Evolutionary conservation across 2,113 vertebrate species (phyloP).

Genomic region (Podarcis muralis): DNA sequence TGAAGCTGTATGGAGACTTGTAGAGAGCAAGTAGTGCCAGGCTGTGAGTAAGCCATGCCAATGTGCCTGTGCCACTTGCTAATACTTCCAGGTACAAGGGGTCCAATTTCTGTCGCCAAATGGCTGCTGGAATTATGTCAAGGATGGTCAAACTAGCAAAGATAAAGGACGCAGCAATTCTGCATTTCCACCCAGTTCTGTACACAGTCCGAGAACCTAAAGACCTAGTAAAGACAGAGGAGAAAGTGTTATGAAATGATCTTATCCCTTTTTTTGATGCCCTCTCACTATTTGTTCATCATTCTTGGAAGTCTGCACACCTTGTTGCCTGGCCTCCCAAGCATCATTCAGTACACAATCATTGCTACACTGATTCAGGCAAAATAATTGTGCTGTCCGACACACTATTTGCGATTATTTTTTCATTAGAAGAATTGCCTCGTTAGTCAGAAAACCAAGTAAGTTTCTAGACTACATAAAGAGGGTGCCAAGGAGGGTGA

Average conservation of each 20-base stretch:
- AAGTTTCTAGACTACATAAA: not conserved
- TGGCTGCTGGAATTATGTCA: constrained; percentile 74
- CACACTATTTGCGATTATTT: not conserved
- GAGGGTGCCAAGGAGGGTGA: not conserved
- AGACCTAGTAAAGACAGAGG: constrained; percentile 58
- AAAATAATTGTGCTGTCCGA: not conserved
- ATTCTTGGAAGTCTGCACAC: not conserved
- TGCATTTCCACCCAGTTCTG: constrained; percentile 82
- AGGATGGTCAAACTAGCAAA: constrained; percentile 75
- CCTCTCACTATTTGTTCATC: not conserved
- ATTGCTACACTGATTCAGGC: not conserved
- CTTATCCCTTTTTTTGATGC: not conserved
- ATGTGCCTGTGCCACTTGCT: constrained; percentile 74
- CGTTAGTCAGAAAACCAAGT: not conserved
- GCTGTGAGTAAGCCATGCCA: constrained; percentile 88
- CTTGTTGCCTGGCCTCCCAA: not conserved
- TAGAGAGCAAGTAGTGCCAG: constrained; percentile 74
- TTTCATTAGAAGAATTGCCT: not conserved
- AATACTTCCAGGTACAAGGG: constrained; percentile 83
- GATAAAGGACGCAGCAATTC: constrained; percentile 76
- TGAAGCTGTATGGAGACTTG: constrained; percentile 67
- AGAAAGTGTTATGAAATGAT: constrained; percentile 34
- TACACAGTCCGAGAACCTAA: constrained; percentile 24
- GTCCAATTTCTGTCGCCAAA: constrained; percentile 75
- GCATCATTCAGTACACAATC: not conserved